Evolutionary conservation across 2,113 vertebrate genomes (phyloP).

Genomic region (Tylochromis polylepis): DNA sequence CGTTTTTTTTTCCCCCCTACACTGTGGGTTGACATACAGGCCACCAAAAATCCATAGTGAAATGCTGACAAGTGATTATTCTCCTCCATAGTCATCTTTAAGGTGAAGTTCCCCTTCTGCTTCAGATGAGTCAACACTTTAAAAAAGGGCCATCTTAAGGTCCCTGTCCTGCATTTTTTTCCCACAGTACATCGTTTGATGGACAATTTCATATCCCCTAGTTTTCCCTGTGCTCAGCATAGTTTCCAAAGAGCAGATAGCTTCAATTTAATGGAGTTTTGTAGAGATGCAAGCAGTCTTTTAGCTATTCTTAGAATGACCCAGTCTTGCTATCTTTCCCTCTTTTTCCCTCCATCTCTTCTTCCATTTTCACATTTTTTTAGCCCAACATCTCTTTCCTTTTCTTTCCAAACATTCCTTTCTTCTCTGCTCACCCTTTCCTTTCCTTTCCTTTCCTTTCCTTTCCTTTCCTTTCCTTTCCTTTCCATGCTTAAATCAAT

Average conservation of each 20-base stretch:
- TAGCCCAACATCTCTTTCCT: background rate
- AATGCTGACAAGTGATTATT: conserved; percentile 44
- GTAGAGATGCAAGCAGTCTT: conserved; percentile 3
- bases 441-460: accelerated
- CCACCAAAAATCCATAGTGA: conserved; percentile 1
- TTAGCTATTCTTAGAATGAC: conserved; percentile 54
- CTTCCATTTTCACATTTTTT: background rate
- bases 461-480: background rate
- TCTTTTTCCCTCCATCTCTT: conserved; percentile 1
- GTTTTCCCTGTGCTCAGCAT: conserved; percentile 50
- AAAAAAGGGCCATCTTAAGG: conserved; percentile 20
- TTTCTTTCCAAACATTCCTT: background rate
- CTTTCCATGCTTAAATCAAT: background rate
- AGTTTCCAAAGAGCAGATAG: conserved; percentile 47
- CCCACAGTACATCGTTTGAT: conserved; percentile 18
- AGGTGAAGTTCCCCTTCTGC: conserved; percentile 2
- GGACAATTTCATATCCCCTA: conserved; percentile 54
- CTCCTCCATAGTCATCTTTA: conserved; percentile 27
- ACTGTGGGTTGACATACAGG: conserved; percentile 3
- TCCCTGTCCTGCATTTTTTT: background rate
- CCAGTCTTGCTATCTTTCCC: conserved; percentile 4
- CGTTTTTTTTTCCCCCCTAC: background rate
- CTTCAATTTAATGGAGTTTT: conserved; percentile 58
- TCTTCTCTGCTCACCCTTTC: background rate
- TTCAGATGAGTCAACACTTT: conserved; percentile 49